Conservation (phyloP, 2,888 invertebrate genomes). For the Laothoe populi region DNA sequence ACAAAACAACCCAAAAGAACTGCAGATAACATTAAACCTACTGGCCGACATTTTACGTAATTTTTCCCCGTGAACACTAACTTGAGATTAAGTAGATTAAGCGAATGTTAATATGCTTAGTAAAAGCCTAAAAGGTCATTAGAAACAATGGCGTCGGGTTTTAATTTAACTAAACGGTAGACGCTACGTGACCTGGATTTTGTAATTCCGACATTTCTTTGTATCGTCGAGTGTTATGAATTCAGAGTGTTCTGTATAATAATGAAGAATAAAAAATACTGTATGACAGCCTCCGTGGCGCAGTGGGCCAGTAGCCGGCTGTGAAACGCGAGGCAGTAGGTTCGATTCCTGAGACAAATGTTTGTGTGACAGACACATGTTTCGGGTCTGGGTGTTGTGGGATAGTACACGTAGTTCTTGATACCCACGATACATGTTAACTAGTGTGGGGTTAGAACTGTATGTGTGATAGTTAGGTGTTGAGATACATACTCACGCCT, state of each 20-base stretch:
- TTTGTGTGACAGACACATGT: no score
- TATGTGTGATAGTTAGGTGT: no score
- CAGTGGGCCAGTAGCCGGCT: no score
- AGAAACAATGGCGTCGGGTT: background rate
- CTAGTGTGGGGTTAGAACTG: no score
- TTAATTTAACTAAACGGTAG: slow-evolving; percentile 7
- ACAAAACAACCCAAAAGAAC: background rate
- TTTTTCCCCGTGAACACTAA: slow-evolving; percentile 6
- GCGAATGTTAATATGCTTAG: slow-evolving; percentile 6
- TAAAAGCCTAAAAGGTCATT: slow-evolving; percentile 3
- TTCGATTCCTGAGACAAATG: no score
- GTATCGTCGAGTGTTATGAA: slow-evolving; percentile 3
- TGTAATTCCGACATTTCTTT: slow-evolving; percentile 32
- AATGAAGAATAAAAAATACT: no score
- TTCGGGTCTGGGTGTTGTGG: no score
- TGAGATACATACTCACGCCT: no score
- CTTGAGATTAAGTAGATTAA: slow-evolving; percentile 8
- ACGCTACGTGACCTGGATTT: slow-evolving; percentile 18
- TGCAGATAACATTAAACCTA: background rate
- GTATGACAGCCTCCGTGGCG: no score
- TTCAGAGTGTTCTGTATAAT: slow-evolving; percentile 11
- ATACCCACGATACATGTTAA: no score
- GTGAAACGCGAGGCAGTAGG: no score
- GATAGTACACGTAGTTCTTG: no score
- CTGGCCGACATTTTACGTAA: slow-evolving; percentile 7